Base-by-base conservation (phyloP, 2,888 invertebrate genomes). In the Trilocha varians region DNA sequence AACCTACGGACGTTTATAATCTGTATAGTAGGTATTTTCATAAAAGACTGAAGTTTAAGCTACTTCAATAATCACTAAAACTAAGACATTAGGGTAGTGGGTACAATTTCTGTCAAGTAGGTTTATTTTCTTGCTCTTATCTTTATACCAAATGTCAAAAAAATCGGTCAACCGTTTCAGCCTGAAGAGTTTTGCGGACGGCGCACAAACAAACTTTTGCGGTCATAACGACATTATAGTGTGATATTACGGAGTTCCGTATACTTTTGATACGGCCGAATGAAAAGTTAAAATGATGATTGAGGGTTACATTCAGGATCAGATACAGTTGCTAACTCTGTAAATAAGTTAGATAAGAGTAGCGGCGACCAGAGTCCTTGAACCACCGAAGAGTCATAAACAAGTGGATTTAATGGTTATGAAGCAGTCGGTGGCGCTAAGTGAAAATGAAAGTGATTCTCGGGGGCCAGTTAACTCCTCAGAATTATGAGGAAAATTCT, bases 381-480 rank as follows among this genome's bases (percentile, higher is more conserved):
- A 63, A 59, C 62, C 50, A 49, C 47, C 56, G 57, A 64, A 58
- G 50, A 57, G 70, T 59, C 64, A 70, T 78, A 75, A 78, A 78
- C 72, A 73, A 69, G 62, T 56, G 65, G 65, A 71, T 72, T 71
- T 78, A 78, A 80, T 72, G 74, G 69, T 74, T 73, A 77, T 74
- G 65, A 62, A 66, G 68, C 65, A 66, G 72, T 75, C 68, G 62
- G 69, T 66, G 65, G 69, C 60, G 64, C 66, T 77, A 72, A 77
- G 78, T 78, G 79, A 78, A 78, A 79, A 76, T 74, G 71, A 77
- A 78, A 78, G 73, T 72, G 68, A 74, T 73, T 75, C 71, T 61
- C 68, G 51, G 45, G 71, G 65, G 72, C 47, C 66, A 60, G 67
- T 70, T 74, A 70, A 65, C 70, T 70, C 55, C 53, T 48, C 58